Base-by-base conservation (phyloP, 2,113 vertebrate genomes). In the Prionailurus viverrinus region DNA sequence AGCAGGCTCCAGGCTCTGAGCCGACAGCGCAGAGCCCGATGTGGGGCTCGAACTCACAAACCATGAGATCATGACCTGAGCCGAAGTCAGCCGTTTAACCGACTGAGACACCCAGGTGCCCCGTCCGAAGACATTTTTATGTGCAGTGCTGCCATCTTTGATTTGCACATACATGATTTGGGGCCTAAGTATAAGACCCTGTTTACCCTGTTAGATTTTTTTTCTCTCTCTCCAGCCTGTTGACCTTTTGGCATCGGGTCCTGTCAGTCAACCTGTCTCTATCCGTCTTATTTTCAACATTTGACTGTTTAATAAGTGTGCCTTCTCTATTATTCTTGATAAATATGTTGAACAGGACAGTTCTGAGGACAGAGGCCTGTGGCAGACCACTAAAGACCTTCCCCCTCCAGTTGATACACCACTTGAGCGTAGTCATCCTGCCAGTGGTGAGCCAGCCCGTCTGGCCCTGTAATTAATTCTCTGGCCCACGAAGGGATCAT, bases 301-400 rank as follows among this genome's bases (percentile, higher is more conserved):
- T 73, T 92, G 73, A 16, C 36, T 93, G 4, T 78, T 89, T 92
- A 61, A n/a, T 78, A 15, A 79, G 19, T 48, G 7, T 81, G 36
- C 41, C 66, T 91, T 85, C 33, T 51, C 16, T 92, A 1, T 89
- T 25, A 3, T 88, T 48, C 48, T 55, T 89, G 91, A 45, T 65
- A 36, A 27, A 31, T 66, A 1, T 14, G 9, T 87, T 31, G 51
- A 84, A 39, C 48, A 84, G 39, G 53, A 45, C n/a, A 36, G 41
- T 78, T 92, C 41, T 13, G 36, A 95, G 92, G 91, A 74, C 76
- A 93, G n/a, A 91, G 78, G 25, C 23, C 65, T 48, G 39, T 83
- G 84, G 55, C 51, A 81, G 74, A 76, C 68, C 82, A 2, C 89
- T 53, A 4, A 66, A 87, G 36, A 53, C 27, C 11, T 48, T 3